Base-by-base conservation (phyloP, 37 sponge, comb jelly and placozoan genomes). In the Ianthella basta region DNA sequence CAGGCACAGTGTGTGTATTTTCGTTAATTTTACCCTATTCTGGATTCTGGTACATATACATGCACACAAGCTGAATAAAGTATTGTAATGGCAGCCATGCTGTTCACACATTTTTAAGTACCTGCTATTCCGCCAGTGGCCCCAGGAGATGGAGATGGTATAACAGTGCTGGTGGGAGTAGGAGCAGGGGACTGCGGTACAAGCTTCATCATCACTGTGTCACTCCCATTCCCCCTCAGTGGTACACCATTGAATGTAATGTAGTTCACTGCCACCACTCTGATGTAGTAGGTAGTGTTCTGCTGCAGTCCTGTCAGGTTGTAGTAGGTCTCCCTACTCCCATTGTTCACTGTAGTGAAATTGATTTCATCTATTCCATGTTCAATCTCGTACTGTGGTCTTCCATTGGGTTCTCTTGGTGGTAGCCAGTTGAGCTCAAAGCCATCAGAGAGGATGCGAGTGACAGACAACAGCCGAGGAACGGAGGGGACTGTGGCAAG, bases 251-350 rank as follows among this genome's bases (percentile, higher is more conserved):
- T 10, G 50, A 75, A 23, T 53, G 24, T 53, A 15, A 40, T 75
- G 24, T 40, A n/a, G 54, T 24, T 75, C 23, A 75, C 53, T 6
- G 54, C 78, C 78, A 75, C 78, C 44, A 75, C 78, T 75, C 54
- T 75, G 54, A 75, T 75, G 78, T 75, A 41, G 78, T 75, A 75
- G 37, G 78, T 36, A 13, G 78, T 75, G 44, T 50, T 50, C 24
- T 75, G 54, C 21, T 75, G 54, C 24, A 75, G 78, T 75, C 78
- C 78, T 36, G 78, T 75, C 40, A 75, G 54, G 78, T 75, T 75
- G 78, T 53, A 75, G 78, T 75, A 75, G 44, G 78, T 75, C 19
- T 53, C 54, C 12, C 40, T 10, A 75, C 54, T 75, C 37, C 24
- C 54, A 40, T 50, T 75, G 21, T 75, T 20, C n/a, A 75, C 54